These are phyloP conservation scores for Melanerpes aurifrons DNA, from an alignment of 2,113 vertebrate species.

Conservation along the genomic window DNA sequence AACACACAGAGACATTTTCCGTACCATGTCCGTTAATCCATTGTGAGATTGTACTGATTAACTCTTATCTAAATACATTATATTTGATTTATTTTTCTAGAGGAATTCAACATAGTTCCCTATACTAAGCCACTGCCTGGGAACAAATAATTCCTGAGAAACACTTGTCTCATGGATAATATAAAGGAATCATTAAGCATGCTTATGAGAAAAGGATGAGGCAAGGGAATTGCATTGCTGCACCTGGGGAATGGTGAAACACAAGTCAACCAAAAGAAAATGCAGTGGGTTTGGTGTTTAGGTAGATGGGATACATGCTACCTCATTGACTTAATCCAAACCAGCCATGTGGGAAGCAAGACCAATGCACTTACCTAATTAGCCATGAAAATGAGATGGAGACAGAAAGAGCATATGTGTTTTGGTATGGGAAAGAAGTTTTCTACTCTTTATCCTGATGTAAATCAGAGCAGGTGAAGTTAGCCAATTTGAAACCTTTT, in stretches of 20 bases:
- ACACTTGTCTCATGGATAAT: not conserved
- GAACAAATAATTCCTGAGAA: not conserved
- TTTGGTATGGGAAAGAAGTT: not conserved
- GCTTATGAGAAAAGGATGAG: not conserved
- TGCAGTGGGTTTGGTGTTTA: rapidly evolving
- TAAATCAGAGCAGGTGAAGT: not conserved
- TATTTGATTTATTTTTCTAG: not conserved
- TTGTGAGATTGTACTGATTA: not conserved
- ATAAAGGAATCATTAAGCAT: not conserved
- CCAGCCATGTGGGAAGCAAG: not conserved
- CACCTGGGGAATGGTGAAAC: not conserved
- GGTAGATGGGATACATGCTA: not conserved
- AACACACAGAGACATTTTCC: not conserved
- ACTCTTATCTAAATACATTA: not conserved
- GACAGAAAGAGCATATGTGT: not conserved
- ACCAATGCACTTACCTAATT: not conserved
- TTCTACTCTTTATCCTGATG: not conserved
- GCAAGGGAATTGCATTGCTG: not conserved
- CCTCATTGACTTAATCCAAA: not conserved
- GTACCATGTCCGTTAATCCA: not conserved
- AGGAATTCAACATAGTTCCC: not conserved
- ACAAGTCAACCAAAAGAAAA: not conserved
- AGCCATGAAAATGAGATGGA: not conserved
- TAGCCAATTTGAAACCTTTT: not conserved
- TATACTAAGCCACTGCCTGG: not conserved